Base-by-base conservation (phyloP, 2,888 invertebrate genomes). In the Plebejus argus region DNA sequence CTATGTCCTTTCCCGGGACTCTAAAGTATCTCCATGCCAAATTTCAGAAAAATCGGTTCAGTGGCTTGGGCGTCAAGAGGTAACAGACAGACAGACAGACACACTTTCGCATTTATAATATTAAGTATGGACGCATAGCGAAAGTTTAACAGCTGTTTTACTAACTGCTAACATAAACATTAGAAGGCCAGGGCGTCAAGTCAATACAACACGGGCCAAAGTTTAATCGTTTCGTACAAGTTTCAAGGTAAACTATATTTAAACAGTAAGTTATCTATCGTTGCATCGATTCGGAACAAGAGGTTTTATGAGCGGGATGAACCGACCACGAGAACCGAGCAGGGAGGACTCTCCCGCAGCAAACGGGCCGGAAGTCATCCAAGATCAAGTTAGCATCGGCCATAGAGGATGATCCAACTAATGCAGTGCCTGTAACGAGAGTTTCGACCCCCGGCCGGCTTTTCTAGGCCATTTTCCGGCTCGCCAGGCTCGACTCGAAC, bases 401-500 rank as follows among this genome's bases (percentile, higher is more conserved):
- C n/a, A n/a, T n/a, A n/a, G n/a, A 10, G 18, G 15, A 66, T 28
- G 15, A 33, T 66, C 28, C 20, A 33, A 5, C 28, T 15, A 66
- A 28, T 66, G 28, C 15, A 28, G 66, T 66, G 28, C 12, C 28
- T 28, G 66, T 33, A 33, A 28, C 18, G 15, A 66, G 74, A 15
- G n/a, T n/a, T 23, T 39, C 71, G 45, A 35, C 45, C 20, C 74
- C 74, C 74, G 74, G 74, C 49, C 74, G 23, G 3, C 53, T 74
- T 74, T 72, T 53, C 74, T 74, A 74, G 74, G 74, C 33, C 74
- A 74, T 7, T 45, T 23, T 45, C 28, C 72, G 72, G 18, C 49
- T 23, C 72, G 20, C 49, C 49, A 49, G 74, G 74, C 49, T 49
- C 45, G 72, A 45, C 72, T 74, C 8, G 49, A 74, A 74, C 18